phyloP scores from a whole-genome alignment of 2,113 vertebrate species.

The Spheniscus mendiculus region DNA sequence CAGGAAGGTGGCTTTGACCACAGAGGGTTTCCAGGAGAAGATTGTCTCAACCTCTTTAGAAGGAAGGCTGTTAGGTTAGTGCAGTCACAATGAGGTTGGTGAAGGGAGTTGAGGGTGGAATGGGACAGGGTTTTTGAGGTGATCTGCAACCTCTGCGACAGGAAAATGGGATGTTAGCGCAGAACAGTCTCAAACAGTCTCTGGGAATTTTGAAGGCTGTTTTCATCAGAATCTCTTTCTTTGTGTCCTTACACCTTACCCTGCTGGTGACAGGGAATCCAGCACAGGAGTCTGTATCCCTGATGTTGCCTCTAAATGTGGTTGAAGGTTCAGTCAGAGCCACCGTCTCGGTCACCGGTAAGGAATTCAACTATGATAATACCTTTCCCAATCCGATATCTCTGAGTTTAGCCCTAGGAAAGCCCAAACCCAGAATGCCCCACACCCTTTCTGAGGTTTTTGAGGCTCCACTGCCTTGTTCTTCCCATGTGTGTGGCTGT shows the following conservation, averaged over 20 bases:
- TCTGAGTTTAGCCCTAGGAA: background rate
- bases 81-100: background rate
- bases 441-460: background rate
- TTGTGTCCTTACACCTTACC: background rate
- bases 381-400: background rate
- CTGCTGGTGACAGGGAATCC: conserved; percentile 10
- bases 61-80: background rate
- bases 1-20: background rate
- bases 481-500: background rate
- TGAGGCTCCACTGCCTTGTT: background rate
- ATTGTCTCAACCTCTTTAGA: background rate
- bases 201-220: background rate
- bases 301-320: conserved; percentile 51
- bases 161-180: background rate
- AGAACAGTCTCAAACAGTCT: background rate
- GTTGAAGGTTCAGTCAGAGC: conserved; percentile 67
- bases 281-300: conserved; percentile 54
- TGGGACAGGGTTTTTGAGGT: background rate
- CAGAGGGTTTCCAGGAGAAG: background rate
- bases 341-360: conserved; percentile 40
- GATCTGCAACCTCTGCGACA: background rate
- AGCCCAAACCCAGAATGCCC: background rate
- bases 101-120: background rate
- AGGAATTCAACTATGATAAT: background rate
- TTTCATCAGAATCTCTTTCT: background rate